A percentile compares a stretch with the other conserved stretches of the same genome.
Evolutionary conservation across 2,888 invertebrate genomes (phyloP).

Genomic region (Chymomyza caudatula): DNA sequence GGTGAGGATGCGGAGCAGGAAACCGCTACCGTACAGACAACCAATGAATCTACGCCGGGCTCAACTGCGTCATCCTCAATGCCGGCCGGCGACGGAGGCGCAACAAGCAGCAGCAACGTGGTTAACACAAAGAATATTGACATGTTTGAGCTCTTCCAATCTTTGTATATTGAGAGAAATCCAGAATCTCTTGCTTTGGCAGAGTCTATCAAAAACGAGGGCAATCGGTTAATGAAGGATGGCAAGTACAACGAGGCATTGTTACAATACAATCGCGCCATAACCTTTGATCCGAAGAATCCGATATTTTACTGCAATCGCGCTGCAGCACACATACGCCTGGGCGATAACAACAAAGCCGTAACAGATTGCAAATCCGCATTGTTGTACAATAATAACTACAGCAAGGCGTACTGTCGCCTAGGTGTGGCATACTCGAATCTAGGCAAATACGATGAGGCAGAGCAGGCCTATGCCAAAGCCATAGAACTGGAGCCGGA

Average conservation of each 20-base stretch:
- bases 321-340: constrained; percentile 95
- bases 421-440: constrained; percentile 91
- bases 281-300: constrained; percentile 90
- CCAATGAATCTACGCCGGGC: background rate
- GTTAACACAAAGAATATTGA: constrained; percentile 73
- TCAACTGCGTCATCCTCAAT: background rate
- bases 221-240: constrained; percentile 92
- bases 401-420: constrained; percentile 96
- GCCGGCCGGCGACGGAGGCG: constrained; percentile 9
- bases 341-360: constrained; percentile 89
- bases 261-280: constrained; percentile 90
- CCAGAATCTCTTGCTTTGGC: constrained; percentile 83
- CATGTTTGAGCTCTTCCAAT: constrained; percentile 78
- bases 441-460: constrained; percentile 89
- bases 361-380: constrained; percentile 95
- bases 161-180: constrained; percentile 77
- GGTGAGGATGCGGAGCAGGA: constrained; percentile 55
- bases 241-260: constrained; percentile 90
- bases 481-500: constrained; percentile 94
- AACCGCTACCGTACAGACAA: background rate
- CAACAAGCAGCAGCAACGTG: constrained; percentile 22
- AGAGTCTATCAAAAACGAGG: constrained; percentile 91
- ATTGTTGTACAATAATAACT: constrained; percentile 91
- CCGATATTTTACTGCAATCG: constrained; percentile 98
- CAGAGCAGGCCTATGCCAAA: constrained; percentile 90